Base-by-base conservation (phyloP, 2,888 invertebrate species). In the Drosophila trichaetosa region DNA sequence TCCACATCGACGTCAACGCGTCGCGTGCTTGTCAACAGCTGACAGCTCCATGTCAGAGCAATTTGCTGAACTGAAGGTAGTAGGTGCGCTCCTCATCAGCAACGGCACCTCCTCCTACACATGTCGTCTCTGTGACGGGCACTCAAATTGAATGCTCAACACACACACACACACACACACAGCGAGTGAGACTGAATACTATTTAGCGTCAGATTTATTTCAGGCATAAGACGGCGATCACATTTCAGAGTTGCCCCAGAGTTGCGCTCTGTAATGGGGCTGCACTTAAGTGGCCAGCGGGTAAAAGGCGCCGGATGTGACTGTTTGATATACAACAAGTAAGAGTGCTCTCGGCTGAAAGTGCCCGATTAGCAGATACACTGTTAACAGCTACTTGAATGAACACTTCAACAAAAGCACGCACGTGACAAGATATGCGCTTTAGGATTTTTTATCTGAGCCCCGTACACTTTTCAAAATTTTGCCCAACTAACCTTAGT, bases 141-240 rank as follows among this genome's bases (percentile, higher is more conserved):
- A 83, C 85, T 82, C 79, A 79, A 84, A 87, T 78, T 79, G 85
- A 82, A 79, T 77, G 68, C 84, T 87, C 87, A 72, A 59, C 56
- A 52, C 31, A 60, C 51, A 48, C 36, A 58, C 11, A 24, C 27
- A 52, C 24, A 56, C 51, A 51, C 27, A 58, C 10, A 31, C 29
- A 38, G 1, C 8, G 24, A 24, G 24, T 16, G 24, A 24, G 77
- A 69, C 78, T 87, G 80, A 73, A 77, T 80, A 75, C 73, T 73
- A 83, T 89, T 87, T 82, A 82, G 89, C 79, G 71, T 80, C 82
- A 79, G 75, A 83, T 89, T 80, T 82, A 89, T 84, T 84, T 90
- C 87, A 88, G 81, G 90, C 91, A 92, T 92, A 84, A 92, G 92
- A 91, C 88, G 72, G 75, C 83, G 89, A 89, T 93, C 92, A 79